phyloP scores from a whole-genome alignment of 2,113 vertebrate genomes.

The Hippoglossus stenolepis region DNA sequence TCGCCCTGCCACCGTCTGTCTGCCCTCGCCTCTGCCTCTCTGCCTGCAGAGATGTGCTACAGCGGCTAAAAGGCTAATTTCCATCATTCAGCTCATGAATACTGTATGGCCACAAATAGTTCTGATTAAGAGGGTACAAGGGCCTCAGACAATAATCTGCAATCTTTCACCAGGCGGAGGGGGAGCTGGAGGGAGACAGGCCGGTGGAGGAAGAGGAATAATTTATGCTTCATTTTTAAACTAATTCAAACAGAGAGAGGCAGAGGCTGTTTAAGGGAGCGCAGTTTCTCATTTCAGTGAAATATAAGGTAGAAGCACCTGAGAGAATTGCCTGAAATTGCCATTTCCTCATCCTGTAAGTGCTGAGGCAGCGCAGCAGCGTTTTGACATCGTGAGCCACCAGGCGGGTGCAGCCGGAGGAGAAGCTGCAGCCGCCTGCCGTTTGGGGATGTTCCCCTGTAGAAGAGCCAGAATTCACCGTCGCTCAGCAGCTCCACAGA shows the following conservation, averaged over 20 bases:
- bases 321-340: constrained; percentile 1
- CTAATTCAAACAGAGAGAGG: constrained; percentile 20
- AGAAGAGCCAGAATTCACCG: constrained; percentile 20
- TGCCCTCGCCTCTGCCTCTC: constrained; percentile 3
- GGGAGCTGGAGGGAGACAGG: constrained; percentile 25
- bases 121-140: constrained; percentile 52
- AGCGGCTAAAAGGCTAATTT: constrained; percentile 41
- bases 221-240: constrained; percentile 44
- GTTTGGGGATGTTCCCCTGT: constrained; percentile 26
- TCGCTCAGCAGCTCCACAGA: constrained; percentile 39
- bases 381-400: constrained; percentile 12
- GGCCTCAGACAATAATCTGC: constrained; percentile 50
- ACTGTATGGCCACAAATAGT: constrained; percentile 38
- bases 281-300: constrained; percentile 25
- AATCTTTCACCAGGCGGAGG: constrained; percentile 9
- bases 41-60: constrained; percentile 30
- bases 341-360: background rate
- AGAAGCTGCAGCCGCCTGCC: constrained; percentile 35
- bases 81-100: constrained; percentile 63
- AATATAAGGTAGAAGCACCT: constrained; percentile 21
- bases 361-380: constrained; percentile 11
- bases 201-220: constrained; percentile 30
- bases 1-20: constrained; percentile 11
- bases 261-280: constrained; percentile 12
- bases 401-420: constrained; percentile 2